Conservation (phyloP, 2,888 invertebrate genomes). For the Isotomurus palustris region DNA sequence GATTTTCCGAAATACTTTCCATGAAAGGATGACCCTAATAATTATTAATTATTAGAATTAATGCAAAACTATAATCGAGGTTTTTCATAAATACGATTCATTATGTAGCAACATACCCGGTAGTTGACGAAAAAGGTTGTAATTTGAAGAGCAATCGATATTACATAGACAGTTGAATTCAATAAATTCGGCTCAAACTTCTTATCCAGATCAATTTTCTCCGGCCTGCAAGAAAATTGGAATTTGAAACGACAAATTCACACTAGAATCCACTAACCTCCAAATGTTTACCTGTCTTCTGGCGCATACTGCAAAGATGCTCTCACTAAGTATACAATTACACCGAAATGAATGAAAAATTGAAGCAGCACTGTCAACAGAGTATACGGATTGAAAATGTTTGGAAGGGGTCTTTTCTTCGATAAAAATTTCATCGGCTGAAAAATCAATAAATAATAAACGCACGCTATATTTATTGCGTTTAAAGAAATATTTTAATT, state of each 20-base stretch:
- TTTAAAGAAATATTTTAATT: neutral
- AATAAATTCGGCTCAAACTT: slow-evolving; percentile 89
- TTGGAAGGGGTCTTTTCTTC: slow-evolving; percentile 89
- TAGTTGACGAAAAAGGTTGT: slow-evolving; percentile 99
- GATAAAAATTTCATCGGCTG: slow-evolving; percentile 89
- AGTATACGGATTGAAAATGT: slow-evolving; percentile 97
- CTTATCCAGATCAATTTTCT: slow-evolving; percentile 68
- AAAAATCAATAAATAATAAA: slow-evolving; percentile 47
- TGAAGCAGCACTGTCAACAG: slow-evolving; percentile 90
- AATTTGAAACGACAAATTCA: slow-evolving; percentile 13
- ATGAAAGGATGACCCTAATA: slow-evolving; percentile 94
- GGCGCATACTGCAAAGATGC: slow-evolving; percentile 71
- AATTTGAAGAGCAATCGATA: slow-evolving; percentile 94
- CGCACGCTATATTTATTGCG: no score
- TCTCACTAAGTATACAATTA: slow-evolving; percentile 81
- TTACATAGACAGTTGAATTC: slow-evolving; percentile 97
- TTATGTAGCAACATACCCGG: slow-evolving; percentile 61
- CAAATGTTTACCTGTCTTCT: slow-evolving; percentile 47
- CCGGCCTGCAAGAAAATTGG: slow-evolving; percentile 46
- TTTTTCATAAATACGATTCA: neutral
- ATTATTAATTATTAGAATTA: slow-evolving; percentile 11
- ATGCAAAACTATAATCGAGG: neutral
- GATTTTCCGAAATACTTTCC: slow-evolving; percentile 91
- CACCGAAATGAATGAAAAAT: slow-evolving; percentile 89
- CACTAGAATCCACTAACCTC: neutral